Evolutionary conservation across 2,113 vertebrate species (phyloP).

Genomic region (Clinocottus analis): DNA sequence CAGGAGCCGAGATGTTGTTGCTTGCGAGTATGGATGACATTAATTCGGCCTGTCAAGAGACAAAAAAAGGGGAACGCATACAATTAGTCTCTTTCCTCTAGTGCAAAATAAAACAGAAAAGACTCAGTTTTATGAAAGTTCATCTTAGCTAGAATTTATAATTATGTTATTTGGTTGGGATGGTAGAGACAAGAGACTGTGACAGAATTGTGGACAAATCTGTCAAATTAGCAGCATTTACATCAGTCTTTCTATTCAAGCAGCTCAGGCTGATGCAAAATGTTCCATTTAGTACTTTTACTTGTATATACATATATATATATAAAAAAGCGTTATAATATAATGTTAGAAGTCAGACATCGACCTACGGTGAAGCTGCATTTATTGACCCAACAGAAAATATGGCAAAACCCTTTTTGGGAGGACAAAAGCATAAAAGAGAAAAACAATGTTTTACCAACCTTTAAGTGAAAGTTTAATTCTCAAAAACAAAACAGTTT

Average conservation of each 20-base stretch:
- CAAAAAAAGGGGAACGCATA: slow-evolving; percentile 34
- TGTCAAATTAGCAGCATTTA: neutral
- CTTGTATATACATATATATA: neutral
- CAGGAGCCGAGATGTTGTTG: slow-evolving; percentile 79
- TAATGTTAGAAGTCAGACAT: neutral
- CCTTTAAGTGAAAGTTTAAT: neutral
- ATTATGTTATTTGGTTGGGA: neutral
- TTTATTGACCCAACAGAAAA: neutral
- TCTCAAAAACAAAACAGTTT: slow-evolving; percentile 17
- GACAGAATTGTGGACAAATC: neutral
- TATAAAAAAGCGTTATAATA: too few relatives aligned
- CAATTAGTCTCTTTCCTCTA: slow-evolving; percentile 2
- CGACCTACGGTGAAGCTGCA: neutral
- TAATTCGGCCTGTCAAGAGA: slow-evolving; percentile 80
- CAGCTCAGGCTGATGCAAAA: neutral
- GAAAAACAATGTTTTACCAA: neutral
- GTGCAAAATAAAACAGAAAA: slow-evolving; percentile 1
- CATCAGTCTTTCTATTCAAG: neutral
- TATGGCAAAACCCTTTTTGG: neutral
- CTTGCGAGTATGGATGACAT: slow-evolving; percentile 78
- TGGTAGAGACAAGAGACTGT: neutral
- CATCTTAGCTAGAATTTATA: neutral
- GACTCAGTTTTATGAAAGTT: neutral
- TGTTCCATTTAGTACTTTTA: neutral
- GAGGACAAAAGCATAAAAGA: slow-evolving; percentile 1